These are phyloP conservation scores for Galleria mellonella DNA, from an alignment of 1,140 invertebrate genomes.

Conservation along the genomic window DNA sequence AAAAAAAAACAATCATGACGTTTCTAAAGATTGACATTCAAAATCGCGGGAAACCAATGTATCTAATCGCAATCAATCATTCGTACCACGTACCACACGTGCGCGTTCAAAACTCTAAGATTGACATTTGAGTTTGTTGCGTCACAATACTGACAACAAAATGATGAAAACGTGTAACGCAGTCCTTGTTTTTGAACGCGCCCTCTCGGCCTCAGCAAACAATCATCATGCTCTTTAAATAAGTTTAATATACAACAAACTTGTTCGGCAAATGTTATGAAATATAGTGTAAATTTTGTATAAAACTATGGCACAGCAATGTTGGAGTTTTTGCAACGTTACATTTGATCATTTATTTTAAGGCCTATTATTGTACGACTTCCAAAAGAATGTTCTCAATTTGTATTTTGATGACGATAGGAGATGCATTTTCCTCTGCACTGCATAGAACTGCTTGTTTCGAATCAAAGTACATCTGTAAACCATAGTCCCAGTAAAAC, in stretches of 20 bases:
- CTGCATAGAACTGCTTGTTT: no score
- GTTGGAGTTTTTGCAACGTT: no score
- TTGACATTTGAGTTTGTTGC: slow-evolving; percentile 23
- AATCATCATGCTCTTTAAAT: slow-evolving; percentile 17
- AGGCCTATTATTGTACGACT: no score
- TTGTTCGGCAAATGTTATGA: not conserved
- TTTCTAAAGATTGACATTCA: slow-evolving; percentile 2
- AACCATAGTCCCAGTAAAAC: no score
- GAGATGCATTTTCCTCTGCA: no score
- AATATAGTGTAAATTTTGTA: not conserved
- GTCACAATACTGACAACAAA: slow-evolving; percentile 22
- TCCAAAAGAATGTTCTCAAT: no score
- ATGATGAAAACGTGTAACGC: slow-evolving; percentile 27
- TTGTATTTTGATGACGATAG: no score
- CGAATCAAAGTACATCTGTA: no score
- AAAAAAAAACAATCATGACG: slow-evolving; percentile 2
- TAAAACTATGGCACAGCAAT: not conserved
- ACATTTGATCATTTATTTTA: no score
- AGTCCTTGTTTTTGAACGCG: slow-evolving; percentile 11
- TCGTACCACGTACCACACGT: slow-evolving; percentile 7
- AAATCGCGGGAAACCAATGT: slow-evolving; percentile 2
- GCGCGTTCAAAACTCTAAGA: slow-evolving; percentile 8
- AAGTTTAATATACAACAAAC: slow-evolving; percentile 12
- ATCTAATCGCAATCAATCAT: slow-evolving; percentile 20
- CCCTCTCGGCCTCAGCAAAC: slow-evolving; percentile 2